Evolutionary conservation across 2,888 invertebrate species (phyloP), one percentile per base, ranked within the genome.

Genomic region (Penaeus monodon): DNA sequence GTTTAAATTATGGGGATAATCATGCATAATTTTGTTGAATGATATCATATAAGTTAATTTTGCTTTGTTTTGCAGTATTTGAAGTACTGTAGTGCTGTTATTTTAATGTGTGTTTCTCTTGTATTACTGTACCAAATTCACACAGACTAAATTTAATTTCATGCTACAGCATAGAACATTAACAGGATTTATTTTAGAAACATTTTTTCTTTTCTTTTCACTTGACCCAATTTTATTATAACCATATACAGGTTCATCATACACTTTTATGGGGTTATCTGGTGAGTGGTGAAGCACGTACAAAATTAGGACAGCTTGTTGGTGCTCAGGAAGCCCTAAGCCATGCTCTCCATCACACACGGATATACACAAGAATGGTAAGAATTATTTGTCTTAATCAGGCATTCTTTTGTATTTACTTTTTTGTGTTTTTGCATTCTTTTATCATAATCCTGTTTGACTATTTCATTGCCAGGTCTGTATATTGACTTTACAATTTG

Each of bases 261-360:
- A 87, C 87, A 0, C 74, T 87, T 49, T 66, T 87, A 49, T 87
- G 87, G 87, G 87, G 87, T 6, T 74, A 84, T 57, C 74, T 87
- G 33, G 66, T 87, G 24, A 68, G 80, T 73, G 87, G 87, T 24
- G 83, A 87, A 57, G 87, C 87, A 33, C 87, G 83, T n/a, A 80
- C 74, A n/a, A 73, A 49, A 64, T 70, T 87, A 63, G 87, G 68
- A 7, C 87, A 87, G 27, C 77, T 87, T 33, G 38, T 24, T 66
- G 70, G 79, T 24, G 87, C 87, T 4, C 87, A 87, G 38, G 87
- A 87, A 38, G 63, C 87, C 22, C 79, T 87, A 24, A 78, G n/a
- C 57, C 83, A 38, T 29, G 87, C 87, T 20, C 78, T 87, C 27
- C 78, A 87, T 65, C 87, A 87, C 65, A 84, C 87, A 24, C 78